phyloP scores from a whole-genome alignment of 2,797 vertebrate genomes.

The Phoebastria nigripes region DNA sequence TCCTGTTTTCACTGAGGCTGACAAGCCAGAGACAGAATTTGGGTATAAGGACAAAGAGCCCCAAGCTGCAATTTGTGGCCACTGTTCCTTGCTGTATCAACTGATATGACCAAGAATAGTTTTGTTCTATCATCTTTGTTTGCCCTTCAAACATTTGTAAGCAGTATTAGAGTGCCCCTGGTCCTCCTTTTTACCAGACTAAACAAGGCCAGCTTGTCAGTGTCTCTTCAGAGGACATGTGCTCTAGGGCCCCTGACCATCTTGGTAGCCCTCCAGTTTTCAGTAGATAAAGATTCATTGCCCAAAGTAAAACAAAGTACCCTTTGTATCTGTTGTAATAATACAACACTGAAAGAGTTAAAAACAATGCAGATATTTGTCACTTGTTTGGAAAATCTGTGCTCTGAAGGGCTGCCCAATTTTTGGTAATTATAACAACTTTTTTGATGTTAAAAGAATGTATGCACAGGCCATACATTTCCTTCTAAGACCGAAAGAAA shows the following conservation, averaged over 20 bases:
- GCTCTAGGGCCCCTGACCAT: background rate
- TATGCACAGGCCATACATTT: constrained; percentile 39
- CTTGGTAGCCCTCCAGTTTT: constrained; percentile 29
- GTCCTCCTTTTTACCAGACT: background rate
- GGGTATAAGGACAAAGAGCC: background rate
- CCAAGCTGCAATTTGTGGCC: background rate
- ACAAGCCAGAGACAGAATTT: background rate
- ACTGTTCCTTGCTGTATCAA: background rate
- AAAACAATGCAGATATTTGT: constrained; percentile 37
- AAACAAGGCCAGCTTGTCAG: constrained; percentile 7
- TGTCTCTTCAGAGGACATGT: background rate
- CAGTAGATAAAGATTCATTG: constrained; percentile 33
- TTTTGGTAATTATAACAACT: constrained; percentile 21
- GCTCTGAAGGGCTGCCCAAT: constrained; percentile 53
- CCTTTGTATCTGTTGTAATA: constrained; percentile 1
- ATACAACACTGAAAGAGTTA: constrained; percentile 35
- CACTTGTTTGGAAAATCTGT: constrained; percentile 15
- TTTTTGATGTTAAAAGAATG: constrained; percentile 57
- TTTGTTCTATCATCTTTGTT: background rate
- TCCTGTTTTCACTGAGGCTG: background rate
- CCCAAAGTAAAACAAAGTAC: constrained; percentile 10
- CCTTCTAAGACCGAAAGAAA: constrained; percentile 61
- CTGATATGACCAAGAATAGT: background rate
- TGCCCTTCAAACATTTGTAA: background rate
- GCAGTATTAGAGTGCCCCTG: background rate